These are phyloP conservation scores for Argyra leucocephala DNA, from an alignment of 2,888 invertebrate species.

Conservation along the genomic window DNA sequence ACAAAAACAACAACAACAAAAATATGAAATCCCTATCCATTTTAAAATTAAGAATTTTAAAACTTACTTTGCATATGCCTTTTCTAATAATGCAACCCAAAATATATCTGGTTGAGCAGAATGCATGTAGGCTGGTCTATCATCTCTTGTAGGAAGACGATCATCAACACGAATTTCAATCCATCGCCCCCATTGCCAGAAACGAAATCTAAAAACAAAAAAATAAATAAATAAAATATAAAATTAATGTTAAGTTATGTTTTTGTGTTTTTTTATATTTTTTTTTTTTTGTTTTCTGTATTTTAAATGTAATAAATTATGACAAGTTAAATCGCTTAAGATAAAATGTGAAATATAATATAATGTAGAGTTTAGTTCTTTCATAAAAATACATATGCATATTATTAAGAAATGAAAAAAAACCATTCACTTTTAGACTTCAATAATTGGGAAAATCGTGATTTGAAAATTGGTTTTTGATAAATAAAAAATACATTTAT, in stretches of 20 bases:
- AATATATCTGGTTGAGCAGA: conserved; percentile 50
- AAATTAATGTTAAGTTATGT: not conserved
- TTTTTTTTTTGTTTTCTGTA: not conserved
- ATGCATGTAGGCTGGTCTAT: conserved; percentile 53
- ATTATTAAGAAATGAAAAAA: too few relatives aligned
- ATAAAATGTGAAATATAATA: not conserved
- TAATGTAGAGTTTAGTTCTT: too few relatives aligned
- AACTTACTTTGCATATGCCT: conserved; percentile 69
- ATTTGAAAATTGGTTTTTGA: too few relatives aligned
- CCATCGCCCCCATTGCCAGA: conserved; percentile 76
- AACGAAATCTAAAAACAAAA: conserved; percentile 52
- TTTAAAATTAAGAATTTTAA: too few relatives aligned
- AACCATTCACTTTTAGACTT: too few relatives aligned
- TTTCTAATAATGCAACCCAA: conserved; percentile 69
- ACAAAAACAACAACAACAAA: too few relatives aligned
- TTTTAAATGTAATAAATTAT: conserved; percentile 8
- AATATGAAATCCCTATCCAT: too few relatives aligned
- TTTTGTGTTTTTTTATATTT: not conserved
- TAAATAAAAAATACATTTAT: too few relatives aligned
- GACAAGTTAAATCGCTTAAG: not conserved
- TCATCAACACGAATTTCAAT: conserved; percentile 67
- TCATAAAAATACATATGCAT: too few relatives aligned
- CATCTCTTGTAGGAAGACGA: conserved; percentile 59
- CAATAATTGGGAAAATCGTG: too few relatives aligned
- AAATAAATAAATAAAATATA: conserved; percentile 10